A percentile compares a stretch with the other conserved stretches of the same genome.
These are phyloP conservation scores for Gryllus longicercus DNA, from an alignment of 2,888 invertebrate species.

Conservation along the genomic window DNA sequence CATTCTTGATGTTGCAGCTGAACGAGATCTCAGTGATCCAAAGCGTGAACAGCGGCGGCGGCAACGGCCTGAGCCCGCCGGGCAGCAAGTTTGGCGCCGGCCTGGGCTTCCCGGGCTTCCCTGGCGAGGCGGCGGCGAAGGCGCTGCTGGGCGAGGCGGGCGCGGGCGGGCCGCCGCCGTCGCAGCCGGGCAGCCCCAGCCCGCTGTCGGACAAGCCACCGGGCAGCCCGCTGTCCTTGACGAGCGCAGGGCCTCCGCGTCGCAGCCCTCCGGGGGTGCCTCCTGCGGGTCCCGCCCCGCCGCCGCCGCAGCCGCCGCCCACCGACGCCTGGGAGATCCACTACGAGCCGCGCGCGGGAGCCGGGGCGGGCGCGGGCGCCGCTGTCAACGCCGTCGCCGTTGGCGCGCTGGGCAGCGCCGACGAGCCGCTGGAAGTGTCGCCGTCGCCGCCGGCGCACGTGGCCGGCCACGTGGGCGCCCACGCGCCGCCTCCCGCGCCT, in stretches of 20 bases:
- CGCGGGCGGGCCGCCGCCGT: slow-evolving; percentile 35
- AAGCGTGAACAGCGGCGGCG: slow-evolving; percentile 60
- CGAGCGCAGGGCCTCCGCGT: slow-evolving; percentile 36
- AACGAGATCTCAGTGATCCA: slow-evolving; percentile 78
- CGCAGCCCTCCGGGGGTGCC: slow-evolving; percentile 41
- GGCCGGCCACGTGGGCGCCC: slow-evolving; percentile 40
- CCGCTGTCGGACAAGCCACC: slow-evolving; percentile 27
- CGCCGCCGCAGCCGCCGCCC: slow-evolving; percentile 42
- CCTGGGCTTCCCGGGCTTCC: slow-evolving; percentile 71
- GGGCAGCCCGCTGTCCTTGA: slow-evolving; percentile 34
- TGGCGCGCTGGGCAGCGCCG: slow-evolving; percentile 46
- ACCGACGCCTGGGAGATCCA: slow-evolving; percentile 54
- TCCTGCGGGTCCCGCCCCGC: slow-evolving; percentile 29
- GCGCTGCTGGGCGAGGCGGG: slow-evolving; percentile 46
- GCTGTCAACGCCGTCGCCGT: too few species aligned
- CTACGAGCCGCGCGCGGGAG: slow-evolving; percentile 51
- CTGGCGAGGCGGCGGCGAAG: slow-evolving; percentile 53
- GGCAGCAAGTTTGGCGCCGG: slow-evolving; percentile 64
- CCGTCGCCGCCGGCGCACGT: slow-evolving; percentile 44
- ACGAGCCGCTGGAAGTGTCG: slow-evolving; percentile 39
- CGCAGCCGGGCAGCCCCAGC: slow-evolving; percentile 37
- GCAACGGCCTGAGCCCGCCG: slow-evolving; percentile 56
- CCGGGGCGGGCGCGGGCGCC: too few species aligned
- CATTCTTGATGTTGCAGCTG: slow-evolving; percentile 54
- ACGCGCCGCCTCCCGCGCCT: slow-evolving; percentile 51